Conservation (phyloP, 1,140 invertebrate species). For the Drosophila guanche region DNA sequence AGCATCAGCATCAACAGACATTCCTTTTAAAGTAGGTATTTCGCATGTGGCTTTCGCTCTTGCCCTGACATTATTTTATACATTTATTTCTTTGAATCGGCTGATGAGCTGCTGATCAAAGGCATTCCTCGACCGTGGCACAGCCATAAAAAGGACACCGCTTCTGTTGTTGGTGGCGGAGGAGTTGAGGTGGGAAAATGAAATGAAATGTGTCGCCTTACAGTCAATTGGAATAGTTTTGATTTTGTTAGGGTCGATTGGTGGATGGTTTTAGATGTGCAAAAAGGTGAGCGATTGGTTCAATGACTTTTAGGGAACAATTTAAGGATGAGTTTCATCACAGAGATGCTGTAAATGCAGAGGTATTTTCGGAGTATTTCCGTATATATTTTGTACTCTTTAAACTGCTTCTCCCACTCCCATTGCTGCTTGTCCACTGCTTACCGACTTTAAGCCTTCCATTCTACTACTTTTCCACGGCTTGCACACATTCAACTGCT, state of each 20-base stretch:
- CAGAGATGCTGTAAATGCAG: too few relatives aligned
- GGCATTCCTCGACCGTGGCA: constrained; percentile 30
- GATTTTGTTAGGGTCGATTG: constrained; percentile 1
- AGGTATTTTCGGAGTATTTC: too few relatives aligned
- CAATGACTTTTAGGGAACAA: too few relatives aligned
- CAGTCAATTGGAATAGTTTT: constrained; percentile 20
- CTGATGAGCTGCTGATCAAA: constrained; percentile 53
- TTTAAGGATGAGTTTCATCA: too few relatives aligned
- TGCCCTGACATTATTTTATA: constrained; percentile 42
- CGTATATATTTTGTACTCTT: too few relatives aligned
- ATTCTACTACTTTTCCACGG: too few relatives aligned
- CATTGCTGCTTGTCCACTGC: too few relatives aligned
- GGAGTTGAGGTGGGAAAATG: constrained; percentile 8
- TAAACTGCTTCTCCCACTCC: too few relatives aligned
- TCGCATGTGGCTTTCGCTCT: constrained; percentile 28
- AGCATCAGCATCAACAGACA: constrained; percentile 2
- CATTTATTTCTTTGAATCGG: constrained; percentile 13
- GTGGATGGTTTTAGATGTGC: too few relatives aligned
- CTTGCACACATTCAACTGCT: not conserved
- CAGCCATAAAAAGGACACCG: constrained; percentile 7
- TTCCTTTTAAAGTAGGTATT: constrained; percentile 52
- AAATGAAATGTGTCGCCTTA: constrained; percentile 44
- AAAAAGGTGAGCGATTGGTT: too few relatives aligned
- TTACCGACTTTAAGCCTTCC: too few relatives aligned
- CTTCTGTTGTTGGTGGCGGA: constrained; percentile 3